Evolutionary conservation across 2,113 vertebrate species (phyloP).

Genomic region (Triplophysa rosa): DNA sequence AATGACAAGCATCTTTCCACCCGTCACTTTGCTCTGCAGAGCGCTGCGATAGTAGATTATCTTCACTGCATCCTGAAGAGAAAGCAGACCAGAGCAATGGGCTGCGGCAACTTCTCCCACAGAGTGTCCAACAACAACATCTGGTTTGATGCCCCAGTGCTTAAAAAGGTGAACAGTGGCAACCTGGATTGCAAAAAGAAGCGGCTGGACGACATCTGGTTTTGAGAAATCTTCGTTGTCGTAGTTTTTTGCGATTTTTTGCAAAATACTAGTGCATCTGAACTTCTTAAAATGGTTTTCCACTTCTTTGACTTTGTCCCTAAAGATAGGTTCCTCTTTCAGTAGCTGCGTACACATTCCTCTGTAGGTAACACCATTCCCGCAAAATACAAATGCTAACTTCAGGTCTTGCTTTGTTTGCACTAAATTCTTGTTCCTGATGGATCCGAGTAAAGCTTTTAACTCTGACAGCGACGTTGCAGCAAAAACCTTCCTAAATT

Average conservation of each 20-base stretch:
- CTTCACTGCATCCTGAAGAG: slow-evolving; percentile 82
- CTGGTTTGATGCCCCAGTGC: slow-evolving; percentile 79
- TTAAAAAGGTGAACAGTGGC: slow-evolving; percentile 75
- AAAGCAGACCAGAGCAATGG: slow-evolving; percentile 81
- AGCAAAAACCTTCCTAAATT: slow-evolving; percentile 77
- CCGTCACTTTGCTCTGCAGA: slow-evolving; percentile 74
- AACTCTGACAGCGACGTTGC: slow-evolving; percentile 74
- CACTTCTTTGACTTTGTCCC: slow-evolving; percentile 75
- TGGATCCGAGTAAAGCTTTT: slow-evolving; percentile 66
- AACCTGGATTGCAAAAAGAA: slow-evolving; percentile 83
- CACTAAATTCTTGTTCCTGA: slow-evolving; percentile 48
- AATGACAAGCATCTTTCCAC: slow-evolving; percentile 82
- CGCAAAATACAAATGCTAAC: slow-evolving; percentile 84
- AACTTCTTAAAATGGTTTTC: slow-evolving; percentile 72
- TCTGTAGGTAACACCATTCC: slow-evolving; percentile 75
- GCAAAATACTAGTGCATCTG: slow-evolving; percentile 61
- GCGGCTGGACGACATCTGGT: slow-evolving; percentile 74
- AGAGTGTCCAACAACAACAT: slow-evolving; percentile 75
- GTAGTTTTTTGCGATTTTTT: slow-evolving; percentile 57
- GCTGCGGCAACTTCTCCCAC: slow-evolving; percentile 84
- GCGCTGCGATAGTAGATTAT: slow-evolving; percentile 78
- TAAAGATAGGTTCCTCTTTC: slow-evolving; percentile 73
- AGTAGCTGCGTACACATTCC: slow-evolving; percentile 77
- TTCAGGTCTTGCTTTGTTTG: slow-evolving; percentile 56
- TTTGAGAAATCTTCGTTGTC: slow-evolving; percentile 65